These are phyloP conservation scores for Ophthalmolycus amberensis DNA, from an alignment of 2,113 vertebrate species.

Conservation along the genomic window DNA sequence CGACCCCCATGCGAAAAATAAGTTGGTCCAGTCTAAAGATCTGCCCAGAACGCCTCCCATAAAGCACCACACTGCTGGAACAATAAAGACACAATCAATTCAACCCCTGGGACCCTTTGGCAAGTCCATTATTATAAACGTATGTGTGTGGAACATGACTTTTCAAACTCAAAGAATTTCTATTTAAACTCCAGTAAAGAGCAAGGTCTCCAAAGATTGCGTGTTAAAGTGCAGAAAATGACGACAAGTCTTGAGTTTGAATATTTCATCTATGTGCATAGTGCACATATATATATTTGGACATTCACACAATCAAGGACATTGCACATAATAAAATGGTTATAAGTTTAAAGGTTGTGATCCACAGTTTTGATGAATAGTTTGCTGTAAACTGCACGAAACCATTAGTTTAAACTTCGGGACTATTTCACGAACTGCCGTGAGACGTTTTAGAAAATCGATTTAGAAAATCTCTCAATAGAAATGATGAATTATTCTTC, in stretches of 20 bases:
- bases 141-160: background rate
- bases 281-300: background rate
- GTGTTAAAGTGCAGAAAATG: background rate
- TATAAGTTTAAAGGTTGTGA: background rate
- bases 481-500: background rate
- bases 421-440: no score
- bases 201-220: background rate
- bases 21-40: no score
- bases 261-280: background rate
- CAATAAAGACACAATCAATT: background rate
- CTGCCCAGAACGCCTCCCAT: no score
- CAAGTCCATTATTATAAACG: background rate
- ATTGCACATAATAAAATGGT: background rate
- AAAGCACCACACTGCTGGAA: background rate
- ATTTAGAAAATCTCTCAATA: background rate
- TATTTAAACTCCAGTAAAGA: slow-evolving; percentile 2
- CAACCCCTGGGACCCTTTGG: background rate
- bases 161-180: background rate
- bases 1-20: no score
- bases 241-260: background rate
- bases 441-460: no score
- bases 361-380: background rate
- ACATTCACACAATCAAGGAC: background rate
- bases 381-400: no score
- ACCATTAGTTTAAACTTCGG: no score